phyloP scores from a whole-genome alignment of 1,140 invertebrate species.

The Platorchestia sp. region DNA sequence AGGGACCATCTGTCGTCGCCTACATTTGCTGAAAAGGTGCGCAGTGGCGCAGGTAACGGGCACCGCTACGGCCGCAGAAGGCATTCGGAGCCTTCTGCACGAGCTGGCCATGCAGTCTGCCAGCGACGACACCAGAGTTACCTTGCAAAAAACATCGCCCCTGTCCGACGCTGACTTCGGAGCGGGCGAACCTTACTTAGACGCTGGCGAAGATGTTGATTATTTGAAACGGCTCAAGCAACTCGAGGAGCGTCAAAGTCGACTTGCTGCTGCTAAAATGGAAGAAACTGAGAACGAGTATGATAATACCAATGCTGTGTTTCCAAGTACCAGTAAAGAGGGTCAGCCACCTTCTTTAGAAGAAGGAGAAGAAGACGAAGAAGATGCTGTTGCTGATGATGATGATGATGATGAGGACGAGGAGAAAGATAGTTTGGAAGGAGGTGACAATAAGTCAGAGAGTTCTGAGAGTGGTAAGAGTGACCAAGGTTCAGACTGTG shows the following conservation, averaged over 20 bases:
- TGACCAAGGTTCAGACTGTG: not conserved
- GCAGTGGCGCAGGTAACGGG: conserved; percentile 49
- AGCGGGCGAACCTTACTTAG: conserved; percentile 33
- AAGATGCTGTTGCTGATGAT: not conserved
- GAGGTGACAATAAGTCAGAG: not conserved
- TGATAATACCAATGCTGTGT: conserved; percentile 32
- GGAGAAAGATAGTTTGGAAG: conserved; percentile 38
- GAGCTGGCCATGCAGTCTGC: conserved; percentile 41
- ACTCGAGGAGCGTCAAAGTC: not conserved
- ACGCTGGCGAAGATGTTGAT: not conserved
- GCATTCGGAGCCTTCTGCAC: conserved; percentile 17
- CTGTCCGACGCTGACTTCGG: conserved; percentile 18
- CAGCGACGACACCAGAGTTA: conserved; percentile 7
- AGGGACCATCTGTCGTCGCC: conserved; percentile 19
- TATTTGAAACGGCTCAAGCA: not conserved
- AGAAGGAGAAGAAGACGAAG: not conserved
- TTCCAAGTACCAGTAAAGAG: conserved; percentile 42
- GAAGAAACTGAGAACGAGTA: conserved; percentile 12
- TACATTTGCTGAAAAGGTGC: not conserved
- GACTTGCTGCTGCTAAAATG: not conserved
- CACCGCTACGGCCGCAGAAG: conserved; percentile 15
- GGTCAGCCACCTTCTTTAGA: not conserved
- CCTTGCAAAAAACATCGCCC: conserved; percentile 19
- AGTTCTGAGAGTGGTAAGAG: not conserved
- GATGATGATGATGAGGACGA: not conserved